phyloP scores from a whole-genome alignment of 1,140 invertebrate species.

The Mercenaria mercenaria region DNA sequence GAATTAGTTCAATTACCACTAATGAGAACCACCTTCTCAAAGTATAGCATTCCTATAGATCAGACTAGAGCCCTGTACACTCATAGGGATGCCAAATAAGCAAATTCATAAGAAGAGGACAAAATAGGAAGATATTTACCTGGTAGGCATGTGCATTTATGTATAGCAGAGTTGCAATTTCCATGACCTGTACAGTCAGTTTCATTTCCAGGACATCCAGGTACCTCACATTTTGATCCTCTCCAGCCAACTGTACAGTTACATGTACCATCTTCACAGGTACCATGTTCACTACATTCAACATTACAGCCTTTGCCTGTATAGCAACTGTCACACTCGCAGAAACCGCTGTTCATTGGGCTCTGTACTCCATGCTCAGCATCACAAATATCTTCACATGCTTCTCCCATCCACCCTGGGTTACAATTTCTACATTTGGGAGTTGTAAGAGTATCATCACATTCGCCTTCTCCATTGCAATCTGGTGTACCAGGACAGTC shows the following conservation, averaged over 20 bases:
- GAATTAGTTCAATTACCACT: too few relatives aligned
- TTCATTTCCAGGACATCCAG: slow-evolving; percentile 71
- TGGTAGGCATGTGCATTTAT: slow-evolving; percentile 73
- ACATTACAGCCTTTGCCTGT: slow-evolving; percentile 69
- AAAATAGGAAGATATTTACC: too few relatives aligned
- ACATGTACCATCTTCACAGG: slow-evolving; percentile 54
- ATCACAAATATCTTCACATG: slow-evolving; percentile 73
- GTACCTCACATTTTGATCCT: slow-evolving; percentile 73
- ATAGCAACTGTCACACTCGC: slow-evolving; percentile 70
- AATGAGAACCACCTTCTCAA: too few relatives aligned
- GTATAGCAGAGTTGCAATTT: slow-evolving; percentile 73
- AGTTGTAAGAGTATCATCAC: slow-evolving; percentile 64
- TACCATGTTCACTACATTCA: slow-evolving; percentile 70
- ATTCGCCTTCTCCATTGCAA: slow-evolving; percentile 69
- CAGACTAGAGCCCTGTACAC: too few relatives aligned
- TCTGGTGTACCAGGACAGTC: slow-evolving; percentile 75
- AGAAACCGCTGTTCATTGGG: slow-evolving; percentile 63
- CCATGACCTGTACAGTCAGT: slow-evolving; percentile 73
- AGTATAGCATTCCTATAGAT: too few relatives aligned
- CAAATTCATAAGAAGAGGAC: too few relatives aligned
- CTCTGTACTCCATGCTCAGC: slow-evolving; percentile 65
- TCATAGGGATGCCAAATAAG: too few relatives aligned
- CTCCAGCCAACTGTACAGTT: slow-evolving; percentile 69
- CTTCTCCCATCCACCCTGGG: slow-evolving; percentile 71
- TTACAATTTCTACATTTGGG: slow-evolving; percentile 68